These are phyloP conservation scores for Cirrhinus molitorella DNA, from an alignment of 2,797 vertebrate species.

Conservation along the genomic window DNA sequence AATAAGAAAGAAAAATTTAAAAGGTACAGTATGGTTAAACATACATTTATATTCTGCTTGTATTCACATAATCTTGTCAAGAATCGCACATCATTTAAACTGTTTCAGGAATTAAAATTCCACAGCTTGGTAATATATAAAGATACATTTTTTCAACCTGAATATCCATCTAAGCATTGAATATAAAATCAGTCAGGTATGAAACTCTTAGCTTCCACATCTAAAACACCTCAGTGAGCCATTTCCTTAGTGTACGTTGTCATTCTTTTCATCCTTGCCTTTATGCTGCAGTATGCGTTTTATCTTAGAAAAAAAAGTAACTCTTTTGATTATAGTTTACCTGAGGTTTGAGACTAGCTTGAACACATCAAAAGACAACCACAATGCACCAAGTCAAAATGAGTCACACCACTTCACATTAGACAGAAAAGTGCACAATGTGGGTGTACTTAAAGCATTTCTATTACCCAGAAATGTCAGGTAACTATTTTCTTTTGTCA, in stretches of 20 bases:
- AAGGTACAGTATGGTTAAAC: neutral
- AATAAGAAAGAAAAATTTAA: neutral
- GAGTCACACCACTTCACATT: constrained; percentile 24
- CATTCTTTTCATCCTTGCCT: constrained; percentile 13
- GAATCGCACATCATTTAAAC: neutral
- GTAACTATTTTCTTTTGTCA: constrained; percentile 4
- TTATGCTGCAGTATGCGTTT: neutral
- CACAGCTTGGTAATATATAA: neutral
- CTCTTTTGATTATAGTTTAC: constrained; percentile 27
- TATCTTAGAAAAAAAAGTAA: neutral
- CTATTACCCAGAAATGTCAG: neutral
- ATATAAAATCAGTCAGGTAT: neutral
- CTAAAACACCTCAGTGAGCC: neutral
- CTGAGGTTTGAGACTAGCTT: constrained; percentile 17
- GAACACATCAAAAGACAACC: constrained; percentile 3
- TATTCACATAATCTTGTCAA: neutral
- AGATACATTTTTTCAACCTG: neutral
- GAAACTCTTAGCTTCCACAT: neutral
- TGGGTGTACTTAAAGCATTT: constrained; percentile 7
- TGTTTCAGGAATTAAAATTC: neutral
- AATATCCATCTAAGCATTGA: constrained; percentile 5
- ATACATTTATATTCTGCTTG: neutral
- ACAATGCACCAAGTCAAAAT: constrained; percentile 24
- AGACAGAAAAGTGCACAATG: neutral
- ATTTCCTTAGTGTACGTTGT: neutral